Conservation (phyloP, 2,113 vertebrate genomes). For the Hippocampus abdominalis region DNA sequence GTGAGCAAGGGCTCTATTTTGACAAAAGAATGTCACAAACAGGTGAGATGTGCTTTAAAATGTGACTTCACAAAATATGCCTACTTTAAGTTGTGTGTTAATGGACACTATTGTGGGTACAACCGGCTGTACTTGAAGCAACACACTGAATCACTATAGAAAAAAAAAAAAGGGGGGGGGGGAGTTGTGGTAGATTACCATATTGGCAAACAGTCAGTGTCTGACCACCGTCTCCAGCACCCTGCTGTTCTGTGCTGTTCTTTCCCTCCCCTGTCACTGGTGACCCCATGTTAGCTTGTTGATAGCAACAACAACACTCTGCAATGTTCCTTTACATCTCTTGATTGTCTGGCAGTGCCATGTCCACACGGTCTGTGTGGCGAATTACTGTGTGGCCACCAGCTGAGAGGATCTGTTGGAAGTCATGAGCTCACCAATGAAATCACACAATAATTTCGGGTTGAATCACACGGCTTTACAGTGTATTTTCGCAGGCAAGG, state of each 20-base stretch:
- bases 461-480: slow-evolving; percentile 35
- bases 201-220: slow-evolving; percentile 31
- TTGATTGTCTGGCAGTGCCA: slow-evolving; percentile 14
- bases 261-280: slow-evolving; percentile 38
- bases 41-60: background rate
- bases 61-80: background rate
- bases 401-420: slow-evolving; percentile 43
- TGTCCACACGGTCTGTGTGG: slow-evolving; percentile 40
- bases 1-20: background rate
- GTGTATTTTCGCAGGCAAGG: slow-evolving; percentile 12
- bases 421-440: slow-evolving; percentile 38
- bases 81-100: background rate
- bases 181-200: slow-evolving; percentile 11
- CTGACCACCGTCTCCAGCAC: slow-evolving; percentile 62
- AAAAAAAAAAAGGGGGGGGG: background rate
- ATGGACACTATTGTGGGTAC: background rate
- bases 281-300: slow-evolving; percentile 61
- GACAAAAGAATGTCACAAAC: background rate
- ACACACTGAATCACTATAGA: background rate
- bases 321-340: slow-evolving; percentile 18
- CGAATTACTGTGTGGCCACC: slow-evolving; percentile 51
- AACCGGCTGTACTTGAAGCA: too few species aligned
- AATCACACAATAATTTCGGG: background rate
- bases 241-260: slow-evolving; percentile 51
- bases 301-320: slow-evolving; percentile 26